Conservation (phyloP, 1,140 invertebrate genomes). For the Helicorthomorpha holstii region DNA sequence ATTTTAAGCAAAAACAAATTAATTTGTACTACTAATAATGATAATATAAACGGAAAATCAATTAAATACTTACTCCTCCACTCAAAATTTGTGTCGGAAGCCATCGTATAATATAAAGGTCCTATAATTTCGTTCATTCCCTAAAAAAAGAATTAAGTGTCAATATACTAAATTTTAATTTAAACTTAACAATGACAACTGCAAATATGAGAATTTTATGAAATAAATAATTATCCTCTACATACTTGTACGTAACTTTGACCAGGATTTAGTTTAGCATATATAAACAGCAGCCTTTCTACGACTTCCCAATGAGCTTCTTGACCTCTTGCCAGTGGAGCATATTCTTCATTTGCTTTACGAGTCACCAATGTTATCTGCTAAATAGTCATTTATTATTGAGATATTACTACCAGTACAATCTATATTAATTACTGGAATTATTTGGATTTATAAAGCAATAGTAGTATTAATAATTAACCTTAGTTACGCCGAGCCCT, state of each 20-base stretch:
- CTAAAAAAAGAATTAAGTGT: conserved; percentile 20
- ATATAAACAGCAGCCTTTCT: conserved; percentile 89
- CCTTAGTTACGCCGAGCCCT: conserved; percentile 75
- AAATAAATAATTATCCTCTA: too few species aligned
- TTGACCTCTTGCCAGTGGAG: conserved; percentile 56
- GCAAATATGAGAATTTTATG: too few species aligned
- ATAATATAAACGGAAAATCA: neutral
- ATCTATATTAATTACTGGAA: neutral
- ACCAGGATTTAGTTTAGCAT: conserved; percentile 94
- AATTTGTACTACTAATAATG: neutral
- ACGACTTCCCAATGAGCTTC: conserved; percentile 95
- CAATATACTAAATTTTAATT: too few species aligned
- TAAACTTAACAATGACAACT: too few species aligned
- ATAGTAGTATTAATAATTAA: conserved; percentile 25
- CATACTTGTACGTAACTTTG: conserved; percentile 80
- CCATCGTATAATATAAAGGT: conserved; percentile 94
- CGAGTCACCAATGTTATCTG: conserved; percentile 27
- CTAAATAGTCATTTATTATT: conserved; percentile 12
- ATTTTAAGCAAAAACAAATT: conserved; percentile 12
- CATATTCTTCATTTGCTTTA: conserved; percentile 57
- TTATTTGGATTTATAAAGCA: neutral
- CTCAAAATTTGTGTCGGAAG: conserved; percentile 62
- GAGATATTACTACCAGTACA: too few species aligned
- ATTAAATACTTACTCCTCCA: conserved; percentile 46
- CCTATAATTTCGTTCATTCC: conserved; percentile 99